Conservation (phyloP, 2,888 invertebrate genomes). For the Spodoptera exigua region DNA sequence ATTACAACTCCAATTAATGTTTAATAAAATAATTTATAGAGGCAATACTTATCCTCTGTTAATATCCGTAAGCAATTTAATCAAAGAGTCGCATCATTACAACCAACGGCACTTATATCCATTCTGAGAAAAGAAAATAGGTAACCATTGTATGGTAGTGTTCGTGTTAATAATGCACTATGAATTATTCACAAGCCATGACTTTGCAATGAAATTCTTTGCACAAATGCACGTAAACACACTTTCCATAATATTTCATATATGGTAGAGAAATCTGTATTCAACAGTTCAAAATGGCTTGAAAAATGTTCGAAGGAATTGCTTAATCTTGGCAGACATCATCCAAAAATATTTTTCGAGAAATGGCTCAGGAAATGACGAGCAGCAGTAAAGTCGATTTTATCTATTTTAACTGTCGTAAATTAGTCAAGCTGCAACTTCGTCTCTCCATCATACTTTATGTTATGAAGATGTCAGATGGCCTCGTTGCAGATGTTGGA, state of each 20-base stretch:
- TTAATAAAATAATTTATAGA: too few relatives aligned
- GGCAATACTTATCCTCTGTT: neutral
- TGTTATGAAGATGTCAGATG: constrained; percentile 47
- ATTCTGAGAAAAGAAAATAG: constrained; percentile 78
- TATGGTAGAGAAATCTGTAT: constrained; percentile 48
- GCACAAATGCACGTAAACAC: constrained; percentile 62
- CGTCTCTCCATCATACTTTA: constrained; percentile 41
- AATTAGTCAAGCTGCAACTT: constrained; percentile 33
- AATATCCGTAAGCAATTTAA: constrained; percentile 14
- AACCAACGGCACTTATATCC: constrained; percentile 54
- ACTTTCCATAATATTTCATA: constrained; percentile 72
- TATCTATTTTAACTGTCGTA: constrained; percentile 42
- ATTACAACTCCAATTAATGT: too few relatives aligned
- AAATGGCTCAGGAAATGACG: constrained; percentile 34
- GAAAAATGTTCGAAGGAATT: constrained; percentile 23
- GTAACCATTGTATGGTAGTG: constrained; percentile 65
- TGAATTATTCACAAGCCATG: constrained; percentile 80
- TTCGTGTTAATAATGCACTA: constrained; percentile 72
- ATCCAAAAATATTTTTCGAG: constrained; percentile 47
- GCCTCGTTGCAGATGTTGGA: constrained; percentile 20
- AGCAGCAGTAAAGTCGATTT: constrained; percentile 34
- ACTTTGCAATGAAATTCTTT: constrained; percentile 70
- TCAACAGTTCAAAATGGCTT: constrained; percentile 14
- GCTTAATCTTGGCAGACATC: constrained; percentile 25
- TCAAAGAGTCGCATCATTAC: constrained; percentile 43